Evolutionary conservation across 2,888 invertebrate genomes (phyloP).

Genomic region (Tiphia femorata): DNA sequence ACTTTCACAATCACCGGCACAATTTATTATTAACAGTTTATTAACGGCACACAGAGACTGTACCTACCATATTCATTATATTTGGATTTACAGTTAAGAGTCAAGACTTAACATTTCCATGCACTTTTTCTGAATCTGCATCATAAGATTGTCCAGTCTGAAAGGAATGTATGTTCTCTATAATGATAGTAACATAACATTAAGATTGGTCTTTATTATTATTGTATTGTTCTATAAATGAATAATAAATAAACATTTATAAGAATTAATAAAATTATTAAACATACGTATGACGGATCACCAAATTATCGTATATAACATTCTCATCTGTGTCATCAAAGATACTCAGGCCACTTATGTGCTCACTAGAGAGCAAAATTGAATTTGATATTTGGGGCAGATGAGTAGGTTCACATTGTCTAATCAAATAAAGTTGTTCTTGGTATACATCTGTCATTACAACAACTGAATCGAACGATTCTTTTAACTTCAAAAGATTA

Average conservation of each 20-base stretch:
- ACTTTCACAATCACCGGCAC: too few relatives aligned
- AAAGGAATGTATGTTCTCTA: slow-evolving; percentile 13
- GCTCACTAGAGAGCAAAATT: not conserved
- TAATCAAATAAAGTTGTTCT: slow-evolving; percentile 22
- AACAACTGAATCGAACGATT: slow-evolving; percentile 43
- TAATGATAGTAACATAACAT: not conserved
- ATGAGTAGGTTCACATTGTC: not conserved
- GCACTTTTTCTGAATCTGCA: slow-evolving; percentile 28
- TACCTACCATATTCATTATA: too few relatives aligned
- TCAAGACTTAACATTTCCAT: slow-evolving; percentile 29
- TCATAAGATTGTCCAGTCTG: slow-evolving; percentile 42
- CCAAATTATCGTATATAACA: slow-evolving; percentile 52
- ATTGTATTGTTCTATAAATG: not conserved
- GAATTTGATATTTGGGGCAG: not conserved
- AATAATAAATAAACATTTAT: not conserved
- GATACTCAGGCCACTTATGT: not conserved
- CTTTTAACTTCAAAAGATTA: slow-evolving; percentile 40
- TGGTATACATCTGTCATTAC: slow-evolving; percentile 30
- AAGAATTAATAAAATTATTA: too few relatives aligned
- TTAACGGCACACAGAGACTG: too few relatives aligned
- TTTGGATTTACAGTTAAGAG: not conserved
- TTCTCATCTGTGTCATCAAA: slow-evolving; percentile 11
- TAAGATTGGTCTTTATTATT: not conserved
- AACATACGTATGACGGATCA: slow-evolving; percentile 51
- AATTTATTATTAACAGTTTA: too few relatives aligned